A percentile compares a stretch with the other conserved stretches of the same genome.
These are phyloP conservation scores for Panorpa germanica DNA, from an alignment of 2,888 invertebrate genomes.

Conservation along the genomic window DNA sequence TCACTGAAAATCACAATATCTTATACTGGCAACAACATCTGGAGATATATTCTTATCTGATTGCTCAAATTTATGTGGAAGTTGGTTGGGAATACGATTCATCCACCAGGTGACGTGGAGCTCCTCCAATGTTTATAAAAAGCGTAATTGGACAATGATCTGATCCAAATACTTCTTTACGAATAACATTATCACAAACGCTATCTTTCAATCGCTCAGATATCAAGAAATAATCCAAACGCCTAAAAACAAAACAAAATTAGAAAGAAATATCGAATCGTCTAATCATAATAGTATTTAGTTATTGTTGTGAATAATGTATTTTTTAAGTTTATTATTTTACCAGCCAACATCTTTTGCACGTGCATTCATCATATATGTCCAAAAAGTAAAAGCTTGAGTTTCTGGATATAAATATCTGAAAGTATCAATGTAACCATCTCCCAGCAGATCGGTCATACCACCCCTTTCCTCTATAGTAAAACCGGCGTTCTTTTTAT, in stretches of 20 bases:
- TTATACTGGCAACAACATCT: too few species aligned
- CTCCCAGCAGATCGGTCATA: slow-evolving; percentile 62
- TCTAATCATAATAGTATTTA: neutral
- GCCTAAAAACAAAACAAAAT: slow-evolving; percentile 36
- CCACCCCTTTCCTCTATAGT: slow-evolving; percentile 86
- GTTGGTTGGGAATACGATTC: too few species aligned
- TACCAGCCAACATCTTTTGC: slow-evolving; percentile 90
- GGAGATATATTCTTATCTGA: too few species aligned
- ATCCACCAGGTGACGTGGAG: slow-evolving; percentile 15
- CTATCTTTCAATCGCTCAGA: slow-evolving; percentile 60
- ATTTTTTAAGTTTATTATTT: slow-evolving; percentile 16
- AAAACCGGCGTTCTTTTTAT: slow-evolving; percentile 87
- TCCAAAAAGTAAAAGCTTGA: slow-evolving; percentile 87
- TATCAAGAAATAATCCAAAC: slow-evolving; percentile 88
- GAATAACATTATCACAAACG: slow-evolving; percentile 71
- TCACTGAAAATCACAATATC: too few species aligned
- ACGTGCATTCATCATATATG: slow-evolving; percentile 75
- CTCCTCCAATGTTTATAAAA: slow-evolving; percentile 31
- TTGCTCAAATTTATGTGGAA: too few species aligned
- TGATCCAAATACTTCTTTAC: slow-evolving; percentile 69
- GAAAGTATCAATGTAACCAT: slow-evolving; percentile 79
- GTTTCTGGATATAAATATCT: slow-evolving; percentile 71
- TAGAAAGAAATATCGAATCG: slow-evolving; percentile 9
- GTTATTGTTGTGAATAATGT: neutral
- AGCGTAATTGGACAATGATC: slow-evolving; percentile 91